phyloP scores from a whole-genome alignment of 2,113 vertebrate species.

The Spea multiplicata region DNA sequence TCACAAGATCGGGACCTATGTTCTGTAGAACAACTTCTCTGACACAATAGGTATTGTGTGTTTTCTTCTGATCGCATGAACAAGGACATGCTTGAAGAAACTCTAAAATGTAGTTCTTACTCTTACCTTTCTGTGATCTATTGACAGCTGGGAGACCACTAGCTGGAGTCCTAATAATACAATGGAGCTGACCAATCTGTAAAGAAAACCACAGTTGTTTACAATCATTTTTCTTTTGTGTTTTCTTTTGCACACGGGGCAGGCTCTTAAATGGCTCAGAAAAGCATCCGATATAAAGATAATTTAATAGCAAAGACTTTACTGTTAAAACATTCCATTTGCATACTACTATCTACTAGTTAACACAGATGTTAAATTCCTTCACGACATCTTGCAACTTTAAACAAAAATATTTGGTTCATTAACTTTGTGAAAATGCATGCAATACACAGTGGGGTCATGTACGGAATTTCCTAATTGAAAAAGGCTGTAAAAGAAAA shows the following conservation, averaged over 20 bases:
- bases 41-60: no score
- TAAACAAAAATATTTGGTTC: constrained; percentile 5
- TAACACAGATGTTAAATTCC: constrained; percentile 37
- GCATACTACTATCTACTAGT: constrained; percentile 34
- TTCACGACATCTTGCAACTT: constrained; percentile 8
- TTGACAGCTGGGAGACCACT: constrained; percentile 69
- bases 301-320: constrained; percentile 2
- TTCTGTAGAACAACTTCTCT: no score
- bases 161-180: constrained; percentile 72
- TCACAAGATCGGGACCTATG: no score
- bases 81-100: no score
- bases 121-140: constrained; percentile 85
- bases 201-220: constrained; percentile 53
- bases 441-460: not conserved
- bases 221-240: not conserved
- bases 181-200: constrained; percentile 65
- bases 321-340: constrained; percentile 26
- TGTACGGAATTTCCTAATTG: not conserved
- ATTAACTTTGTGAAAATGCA: constrained; percentile 12
- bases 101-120: not conserved
- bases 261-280: not conserved
- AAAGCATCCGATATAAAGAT: constrained; percentile 18
- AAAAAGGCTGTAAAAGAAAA: not conserved
- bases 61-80: no score
- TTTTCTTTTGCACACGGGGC: not conserved